Percentiles rank a stretch among this genome's conserved stretches.
Evolutionary conservation across 2,888 invertebrate genomes (phyloP).

Genomic region (Troides aeacus): DNA sequence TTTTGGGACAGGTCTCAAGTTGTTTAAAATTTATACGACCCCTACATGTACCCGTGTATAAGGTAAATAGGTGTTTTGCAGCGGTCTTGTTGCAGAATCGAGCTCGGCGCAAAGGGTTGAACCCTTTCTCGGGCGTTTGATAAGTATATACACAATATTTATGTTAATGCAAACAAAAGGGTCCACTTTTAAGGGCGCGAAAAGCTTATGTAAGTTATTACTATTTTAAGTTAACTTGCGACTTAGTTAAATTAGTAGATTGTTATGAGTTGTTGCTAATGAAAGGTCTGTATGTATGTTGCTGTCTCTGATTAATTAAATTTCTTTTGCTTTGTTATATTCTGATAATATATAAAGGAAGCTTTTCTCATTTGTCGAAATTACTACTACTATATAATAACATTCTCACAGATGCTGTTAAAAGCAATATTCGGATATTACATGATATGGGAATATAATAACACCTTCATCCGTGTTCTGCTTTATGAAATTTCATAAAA

Average conservation of each 20-base stretch:
- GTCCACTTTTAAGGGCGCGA: conserved; percentile 1
- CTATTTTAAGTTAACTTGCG: not conserved
- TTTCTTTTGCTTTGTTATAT: too few species aligned
- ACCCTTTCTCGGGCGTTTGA: conserved; percentile 48
- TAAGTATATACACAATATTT: conserved; percentile 28
- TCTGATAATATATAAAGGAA: too few species aligned
- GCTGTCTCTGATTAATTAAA: too few species aligned
- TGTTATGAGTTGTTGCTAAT: not conserved
- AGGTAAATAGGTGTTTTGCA: conserved; percentile 53
- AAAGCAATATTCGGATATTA: too few species aligned
- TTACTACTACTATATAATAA: too few species aligned
- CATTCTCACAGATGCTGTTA: too few species aligned
- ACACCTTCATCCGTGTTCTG: too few species aligned
- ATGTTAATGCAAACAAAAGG: conserved; percentile 16
- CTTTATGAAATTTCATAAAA: too few species aligned
- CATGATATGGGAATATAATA: too few species aligned
- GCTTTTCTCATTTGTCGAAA: too few species aligned
- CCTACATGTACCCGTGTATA: conserved; percentile 16
- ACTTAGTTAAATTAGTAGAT: not conserved
- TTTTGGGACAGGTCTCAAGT: conserved; percentile 12
- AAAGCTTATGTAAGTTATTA: conserved; percentile 7
- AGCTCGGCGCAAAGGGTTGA: conserved; percentile 62
- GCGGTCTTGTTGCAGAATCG: conserved; percentile 55
- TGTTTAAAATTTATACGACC: not conserved
- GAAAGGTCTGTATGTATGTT: too few species aligned